Percentiles rank a stretch among this genome's conserved stretches.
Conservation (phyloP, 1,140 invertebrate genomes). For the Ladona fulva region DNA sequence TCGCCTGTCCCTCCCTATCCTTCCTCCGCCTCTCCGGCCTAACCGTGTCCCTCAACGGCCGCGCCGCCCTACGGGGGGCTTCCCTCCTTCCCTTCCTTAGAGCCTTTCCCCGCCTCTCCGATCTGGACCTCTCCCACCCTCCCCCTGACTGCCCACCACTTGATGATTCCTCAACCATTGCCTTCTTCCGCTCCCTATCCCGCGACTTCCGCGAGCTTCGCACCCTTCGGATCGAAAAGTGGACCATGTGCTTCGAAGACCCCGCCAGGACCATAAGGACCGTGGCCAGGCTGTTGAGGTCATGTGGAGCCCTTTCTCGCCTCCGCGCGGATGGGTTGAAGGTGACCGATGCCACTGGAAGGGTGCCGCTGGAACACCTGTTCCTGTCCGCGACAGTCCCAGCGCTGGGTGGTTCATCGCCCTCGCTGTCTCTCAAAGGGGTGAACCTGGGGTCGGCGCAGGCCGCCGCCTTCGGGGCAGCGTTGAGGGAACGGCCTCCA, state of each 20-base stretch:
- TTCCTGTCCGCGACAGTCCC: slow-evolving; percentile 36
- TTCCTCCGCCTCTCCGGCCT: slow-evolving; percentile 43
- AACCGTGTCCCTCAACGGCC: slow-evolving; percentile 41
- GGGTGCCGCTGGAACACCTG: slow-evolving; percentile 34
- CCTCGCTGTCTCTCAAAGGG: slow-evolving; percentile 37
- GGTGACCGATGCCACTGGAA: slow-evolving; percentile 35
- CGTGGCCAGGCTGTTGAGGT: slow-evolving; percentile 35
- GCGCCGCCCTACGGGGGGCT: slow-evolving; percentile 39
- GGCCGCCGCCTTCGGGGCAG: slow-evolving; percentile 35
- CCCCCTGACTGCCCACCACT: slow-evolving; percentile 35
- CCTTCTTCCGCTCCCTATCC: slow-evolving; percentile 37
- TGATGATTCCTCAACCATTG: slow-evolving; percentile 38
- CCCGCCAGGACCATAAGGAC: slow-evolving; percentile 36
- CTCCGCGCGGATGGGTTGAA: slow-evolving; percentile 33
- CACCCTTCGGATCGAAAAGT: slow-evolving; percentile 37
- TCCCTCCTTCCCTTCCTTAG: slow-evolving; percentile 40
- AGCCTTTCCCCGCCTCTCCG: slow-evolving; percentile 40
- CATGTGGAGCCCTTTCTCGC: slow-evolving; percentile 33
- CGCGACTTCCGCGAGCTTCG: slow-evolving; percentile 35
- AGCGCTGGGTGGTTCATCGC: slow-evolving; percentile 35
- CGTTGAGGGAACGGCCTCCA: slow-evolving; percentile 36
- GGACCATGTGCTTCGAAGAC: slow-evolving; percentile 38
- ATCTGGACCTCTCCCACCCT: slow-evolving; percentile 41
- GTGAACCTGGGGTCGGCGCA: slow-evolving; percentile 35
- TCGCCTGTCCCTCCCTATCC: slow-evolving; percentile 34